Base-by-base conservation (phyloP, 2,888 invertebrate genomes). In the Nipponacmea schrenckii region DNA sequence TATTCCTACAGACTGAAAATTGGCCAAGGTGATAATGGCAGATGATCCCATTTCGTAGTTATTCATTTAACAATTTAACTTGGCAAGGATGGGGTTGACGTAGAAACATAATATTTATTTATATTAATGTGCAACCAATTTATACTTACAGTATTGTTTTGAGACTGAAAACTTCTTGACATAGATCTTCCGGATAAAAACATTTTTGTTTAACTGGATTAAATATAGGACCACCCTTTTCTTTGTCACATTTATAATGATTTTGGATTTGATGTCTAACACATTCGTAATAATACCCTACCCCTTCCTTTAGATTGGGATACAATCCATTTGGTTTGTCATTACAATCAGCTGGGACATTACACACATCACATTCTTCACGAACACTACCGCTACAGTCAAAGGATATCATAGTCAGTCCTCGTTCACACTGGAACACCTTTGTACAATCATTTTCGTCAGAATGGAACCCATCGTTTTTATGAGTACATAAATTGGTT, bases 401-500 rank as follows among this genome's bases (percentile, higher is more conserved):
- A 65, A 73, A 75, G 5, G 50, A 48, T 17, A 71, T 73, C 8
- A 75, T 70, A 8, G 70, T 66, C 24, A 75, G 70, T 4, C 73
- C 75, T 62, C 69, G 39, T 27, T 75, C 75, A 45, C 75, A 75
- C 24, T 68, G 71, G n/a, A 65, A 69, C 63, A 73, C 73, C 20
- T 64, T 64, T 12, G 56, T 50, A 27, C 72, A 67, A n/a, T 68
- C 68, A 15, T 68, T 50, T 5, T 62, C 64, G 31, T 67, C 67
- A 2, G 74, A 71, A 3, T 62, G 24, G 69, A 72, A 71, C 5
- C 78, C 78, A 48, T 78, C 74, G 14, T 45, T 26, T 45, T 70
- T 72, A 27, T 65, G 45, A 14, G 71, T 56, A 31, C 78, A 78
- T 7, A 70, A 72, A 63, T 76, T 78, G 31, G 64, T 67, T 14